Percentiles rank a stretch among this genome's conserved stretches.
These are phyloP conservation scores for Gnatocerus cornutus DNA, from an alignment of 2,888 invertebrate species.

Conservation along the genomic window DNA sequence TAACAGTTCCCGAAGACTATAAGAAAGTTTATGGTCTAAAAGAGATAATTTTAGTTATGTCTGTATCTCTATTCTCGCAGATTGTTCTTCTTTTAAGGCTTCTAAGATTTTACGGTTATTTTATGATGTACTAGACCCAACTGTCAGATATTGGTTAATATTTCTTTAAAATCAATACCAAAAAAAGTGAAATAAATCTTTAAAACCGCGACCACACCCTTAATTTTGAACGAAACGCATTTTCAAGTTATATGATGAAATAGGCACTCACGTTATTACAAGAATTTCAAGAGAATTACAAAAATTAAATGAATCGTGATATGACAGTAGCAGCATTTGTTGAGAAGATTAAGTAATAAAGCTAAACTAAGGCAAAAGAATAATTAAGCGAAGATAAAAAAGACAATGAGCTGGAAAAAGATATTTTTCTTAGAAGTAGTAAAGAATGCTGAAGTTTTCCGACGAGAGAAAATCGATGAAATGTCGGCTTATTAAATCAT, in stretches of 20 bases:
- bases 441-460: constrained; percentile 16
- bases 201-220: no score
- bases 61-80: constrained; percentile 36
- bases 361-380: constrained; percentile 13
- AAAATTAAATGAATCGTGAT: constrained; percentile 30
- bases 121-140: constrained; percentile 23
- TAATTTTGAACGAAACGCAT: constrained; percentile 4
- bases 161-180: constrained; percentile 19
- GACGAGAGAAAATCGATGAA: constrained; percentile 29
- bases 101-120: constrained; percentile 32
- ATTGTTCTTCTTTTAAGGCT: constrained; percentile 26
- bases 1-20: constrained; percentile 18
- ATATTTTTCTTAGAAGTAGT: constrained; percentile 14
- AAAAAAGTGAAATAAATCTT: constrained; percentile 8
- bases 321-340: constrained; percentile 17
- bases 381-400: constrained; percentile 25
- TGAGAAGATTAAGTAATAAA: constrained; percentile 25
- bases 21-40: constrained; percentile 37
- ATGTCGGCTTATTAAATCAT: constrained; percentile 26
- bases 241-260: constrained; percentile 23
- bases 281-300: constrained; percentile 16
- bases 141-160: constrained; percentile 35
- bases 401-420: constrained; percentile 22
- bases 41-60: constrained; percentile 40
- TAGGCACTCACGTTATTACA: constrained; percentile 2